Conservation (phyloP, 2,888 invertebrate species). For the Chydorus sphaericus region DNA sequence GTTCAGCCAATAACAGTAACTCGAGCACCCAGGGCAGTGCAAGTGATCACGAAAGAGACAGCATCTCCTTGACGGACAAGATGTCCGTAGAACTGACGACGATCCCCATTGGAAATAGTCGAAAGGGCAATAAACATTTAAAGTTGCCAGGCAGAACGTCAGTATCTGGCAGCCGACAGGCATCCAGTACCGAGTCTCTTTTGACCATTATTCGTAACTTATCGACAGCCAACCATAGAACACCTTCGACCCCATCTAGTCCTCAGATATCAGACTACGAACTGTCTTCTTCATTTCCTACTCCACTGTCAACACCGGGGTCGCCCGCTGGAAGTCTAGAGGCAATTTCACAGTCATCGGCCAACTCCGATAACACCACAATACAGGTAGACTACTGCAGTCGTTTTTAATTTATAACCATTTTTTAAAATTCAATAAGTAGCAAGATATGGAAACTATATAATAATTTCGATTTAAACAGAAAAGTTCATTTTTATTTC, state of each 20-base stretch:
- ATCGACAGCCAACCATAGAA: slow-evolving; percentile 24
- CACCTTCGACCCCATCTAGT: slow-evolving; percentile 56
- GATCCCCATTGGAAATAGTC: neutral
- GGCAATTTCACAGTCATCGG: neutral
- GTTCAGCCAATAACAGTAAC: slow-evolving; percentile 34
- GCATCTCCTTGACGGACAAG: slow-evolving; percentile 37
- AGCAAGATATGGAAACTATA: too few relatives aligned
- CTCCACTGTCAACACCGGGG: slow-evolving; percentile 38
- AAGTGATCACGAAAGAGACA: slow-evolving; percentile 24
- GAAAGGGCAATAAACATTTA: slow-evolving; percentile 1
- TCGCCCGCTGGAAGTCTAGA: slow-evolving; percentile 30
- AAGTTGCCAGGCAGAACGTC: neutral
- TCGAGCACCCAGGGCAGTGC: slow-evolving; percentile 63
- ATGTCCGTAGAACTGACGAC: slow-evolving; percentile 37
- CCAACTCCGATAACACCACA: neutral
- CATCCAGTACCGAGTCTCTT: slow-evolving; percentile 63
- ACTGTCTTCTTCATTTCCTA: slow-evolving; percentile 19
- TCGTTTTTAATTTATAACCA: too few relatives aligned
- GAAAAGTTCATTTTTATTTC: slow-evolving; percentile 11
- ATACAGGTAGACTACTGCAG: neutral
- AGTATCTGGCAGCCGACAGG: slow-evolving; percentile 31
- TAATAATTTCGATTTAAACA: too few relatives aligned
- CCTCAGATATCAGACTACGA: slow-evolving; percentile 35
- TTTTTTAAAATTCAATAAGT: too few relatives aligned
- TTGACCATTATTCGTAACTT: slow-evolving; percentile 48